Evolutionary conservation across 2,888 invertebrate species (phyloP).

Genomic region (Atrina japonica): DNA sequence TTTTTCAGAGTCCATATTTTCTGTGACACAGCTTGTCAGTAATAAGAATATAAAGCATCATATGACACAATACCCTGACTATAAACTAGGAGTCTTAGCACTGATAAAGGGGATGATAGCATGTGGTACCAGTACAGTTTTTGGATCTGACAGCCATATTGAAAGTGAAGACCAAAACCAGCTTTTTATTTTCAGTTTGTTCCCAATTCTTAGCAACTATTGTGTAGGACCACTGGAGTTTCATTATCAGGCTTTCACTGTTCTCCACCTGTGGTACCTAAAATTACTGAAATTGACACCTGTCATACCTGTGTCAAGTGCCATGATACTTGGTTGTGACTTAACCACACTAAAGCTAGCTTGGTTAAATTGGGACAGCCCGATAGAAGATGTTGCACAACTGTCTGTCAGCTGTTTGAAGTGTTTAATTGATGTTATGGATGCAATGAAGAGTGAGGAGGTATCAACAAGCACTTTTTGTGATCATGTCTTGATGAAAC

Average conservation of each 20-base stretch:
- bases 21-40: neutral
- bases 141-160: constrained; percentile 13
- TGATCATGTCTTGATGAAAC: constrained; percentile 44
- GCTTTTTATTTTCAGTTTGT: constrained; percentile 38
- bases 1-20: neutral
- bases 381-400: constrained; percentile 76
- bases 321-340: constrained; percentile 2
- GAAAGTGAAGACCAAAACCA: constrained; percentile 22
- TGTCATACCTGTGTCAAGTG: neutral
- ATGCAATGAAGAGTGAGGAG: constrained; percentile 13
- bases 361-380: constrained; percentile 74
- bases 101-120: constrained; percentile 54
- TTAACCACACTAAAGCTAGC: constrained; percentile 63
- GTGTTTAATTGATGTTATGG: constrained; percentile 61
- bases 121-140: constrained; percentile 45
- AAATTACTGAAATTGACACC: constrained; percentile 44
- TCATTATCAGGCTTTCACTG: constrained; percentile 58
- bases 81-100: constrained; percentile 28
- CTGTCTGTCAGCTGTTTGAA: constrained; percentile 63
- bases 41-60: neutral
- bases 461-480: neutral
- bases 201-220: constrained; percentile 44
- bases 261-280: constrained; percentile 54
- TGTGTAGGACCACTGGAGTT: constrained; percentile 56
- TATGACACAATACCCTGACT: neutral